These are phyloP conservation scores for Caenorhabditis sp. DNA, from an alignment of 2,888 invertebrate species.

Conservation along the genomic window DNA sequence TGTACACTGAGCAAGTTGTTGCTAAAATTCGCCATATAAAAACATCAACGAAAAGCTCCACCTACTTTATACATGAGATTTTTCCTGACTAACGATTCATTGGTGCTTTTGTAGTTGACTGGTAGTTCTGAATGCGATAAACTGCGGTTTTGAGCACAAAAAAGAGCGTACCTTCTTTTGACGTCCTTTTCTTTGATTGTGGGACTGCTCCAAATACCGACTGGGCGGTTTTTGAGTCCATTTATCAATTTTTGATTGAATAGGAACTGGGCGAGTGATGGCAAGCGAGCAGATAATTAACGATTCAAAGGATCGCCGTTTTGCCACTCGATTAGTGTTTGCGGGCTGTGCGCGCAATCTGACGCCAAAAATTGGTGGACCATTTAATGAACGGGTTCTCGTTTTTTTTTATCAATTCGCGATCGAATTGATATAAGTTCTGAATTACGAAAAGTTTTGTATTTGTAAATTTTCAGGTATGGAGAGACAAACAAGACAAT, in stretches of 20 bases:
- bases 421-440: too few relatives aligned
- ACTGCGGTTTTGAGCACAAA: too few relatives aligned
- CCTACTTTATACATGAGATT: constrained; percentile 29
- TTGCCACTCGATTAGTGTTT: background rate
- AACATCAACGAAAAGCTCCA: background rate
- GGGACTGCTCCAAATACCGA: constrained; percentile 17
- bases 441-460: too few relatives aligned
- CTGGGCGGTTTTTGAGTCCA: constrained; percentile 39
- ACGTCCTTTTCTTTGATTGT: constrained; percentile 3
- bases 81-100: constrained; percentile 28
- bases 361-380: background rate
- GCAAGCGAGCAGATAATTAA: background rate
- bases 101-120: constrained; percentile 21
- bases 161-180: constrained; percentile 21
- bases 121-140: background rate
- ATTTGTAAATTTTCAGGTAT: too few relatives aligned
- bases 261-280: background rate
- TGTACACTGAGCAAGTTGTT: constrained; percentile 30
- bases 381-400: too few relatives aligned
- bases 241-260: background rate
- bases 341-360: background rate
- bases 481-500: too few relatives aligned
- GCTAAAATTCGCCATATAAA: constrained; percentile 3
- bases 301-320: background rate
- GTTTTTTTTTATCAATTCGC: background rate